A percentile compares a stretch with the other conserved stretches of the same genome.
phyloP scores from a whole-genome alignment of 2,113 vertebrate species.

The Strix aluco region DNA sequence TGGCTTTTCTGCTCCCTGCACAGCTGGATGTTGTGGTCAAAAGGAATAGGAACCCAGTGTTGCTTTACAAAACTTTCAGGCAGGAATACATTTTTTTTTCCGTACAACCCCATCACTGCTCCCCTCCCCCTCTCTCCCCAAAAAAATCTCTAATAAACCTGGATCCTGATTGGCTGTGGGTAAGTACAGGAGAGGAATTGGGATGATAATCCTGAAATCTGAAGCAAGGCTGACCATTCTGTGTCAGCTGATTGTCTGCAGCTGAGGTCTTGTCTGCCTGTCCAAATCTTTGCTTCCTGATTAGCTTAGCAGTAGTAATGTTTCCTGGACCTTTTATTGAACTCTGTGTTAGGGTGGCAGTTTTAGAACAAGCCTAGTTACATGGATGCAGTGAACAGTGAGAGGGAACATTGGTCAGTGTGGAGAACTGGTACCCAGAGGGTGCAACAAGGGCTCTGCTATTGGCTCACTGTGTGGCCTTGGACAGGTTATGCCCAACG shows the following conservation, averaged over 20 bases:
- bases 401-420: not conserved
- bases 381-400: not conserved
- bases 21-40: not conserved
- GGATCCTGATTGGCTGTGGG: not conserved
- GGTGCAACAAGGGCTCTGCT: not conserved
- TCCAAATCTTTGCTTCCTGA: not conserved
- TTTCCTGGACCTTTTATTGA: not conserved
- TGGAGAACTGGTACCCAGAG: not conserved
- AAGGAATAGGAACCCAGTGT: not conserved
- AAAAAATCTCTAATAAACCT: not conserved
- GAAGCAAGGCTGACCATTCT: not conserved
- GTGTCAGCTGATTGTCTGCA: not conserved
- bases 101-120: not conserved
- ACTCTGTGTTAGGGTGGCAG: not conserved
- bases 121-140: fast-evolving
- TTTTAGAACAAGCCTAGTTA: not conserved
- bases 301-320: not conserved
- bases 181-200: not conserved
- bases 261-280: not conserved
- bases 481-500: not conserved
- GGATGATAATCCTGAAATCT: not conserved
- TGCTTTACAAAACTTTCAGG: not conserved
- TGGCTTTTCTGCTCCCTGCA: not conserved
- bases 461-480: not conserved
- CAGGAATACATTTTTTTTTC: not conserved